Evolutionary conservation across 2,797 vertebrate species (phyloP), one percentile per base, ranked within the genome.

Genomic region (Poecilia picta): DNA sequence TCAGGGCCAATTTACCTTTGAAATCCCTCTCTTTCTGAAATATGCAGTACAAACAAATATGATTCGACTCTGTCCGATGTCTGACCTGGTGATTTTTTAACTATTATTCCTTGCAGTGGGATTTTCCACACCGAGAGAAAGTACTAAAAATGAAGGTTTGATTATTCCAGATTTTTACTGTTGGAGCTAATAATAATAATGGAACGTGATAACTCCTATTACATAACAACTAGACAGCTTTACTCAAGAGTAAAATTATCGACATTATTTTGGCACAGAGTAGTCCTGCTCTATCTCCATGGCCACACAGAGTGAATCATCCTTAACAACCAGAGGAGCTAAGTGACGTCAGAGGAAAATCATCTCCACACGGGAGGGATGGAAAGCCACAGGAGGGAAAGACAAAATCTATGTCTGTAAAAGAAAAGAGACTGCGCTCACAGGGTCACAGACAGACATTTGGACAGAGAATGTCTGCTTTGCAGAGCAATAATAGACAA

Each of bases 241-340:
- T n/a, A 15, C 51, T 16, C 43, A 70, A 49, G 8, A 72, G 57
- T 75, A 49, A 66, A 62, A 82, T 88, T 77, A 82, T 64, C 20
- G 39, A 70, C 73, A 77, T 70, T 1, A 83, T 82, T 85, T 81
- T 49, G 64, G 39, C 73, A 62, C 66, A 64, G 81, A 87, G 83
- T 77, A 79, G 81, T 90, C 77, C 73, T 77, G 64, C 81, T 86
- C 75, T 28, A 81, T 94, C 91, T 79, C 91, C 90, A 91, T 87
- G 87, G 91, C 87, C 88, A 95, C 82, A 74, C 71, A 81, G 75
- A 75, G 68, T 90, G 92, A 94, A 87, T 94, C 91, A 91, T 87
- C 86, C 89, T 81, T 92, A 75, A 90, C 85, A 76, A 93, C 84
- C 66, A 75, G 72, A 82, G 45, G 71, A 84, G 57, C 49, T 86